A percentile compares a stretch with the other conserved stretches of the same genome.
Evolutionary conservation across 2,113 vertebrate genomes (phyloP).

Genomic region (Cariama cristata): DNA sequence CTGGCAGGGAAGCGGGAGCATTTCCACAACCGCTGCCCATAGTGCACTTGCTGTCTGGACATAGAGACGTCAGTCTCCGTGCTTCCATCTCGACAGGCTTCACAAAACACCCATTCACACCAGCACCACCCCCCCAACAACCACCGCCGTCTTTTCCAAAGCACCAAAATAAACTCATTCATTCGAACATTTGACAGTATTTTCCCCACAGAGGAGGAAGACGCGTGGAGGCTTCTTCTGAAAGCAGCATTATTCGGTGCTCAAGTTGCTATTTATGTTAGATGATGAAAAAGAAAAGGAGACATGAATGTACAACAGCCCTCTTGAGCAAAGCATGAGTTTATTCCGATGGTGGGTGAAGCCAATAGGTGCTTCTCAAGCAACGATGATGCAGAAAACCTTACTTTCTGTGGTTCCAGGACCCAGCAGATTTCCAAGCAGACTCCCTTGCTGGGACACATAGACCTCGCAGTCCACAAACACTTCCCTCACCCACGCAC

Average conservation of each 20-base stretch:
- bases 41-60: not conserved
- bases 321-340: not conserved
- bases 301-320: not conserved
- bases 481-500: not conserved
- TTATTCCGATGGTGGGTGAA: rapidly evolving
- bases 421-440: not conserved
- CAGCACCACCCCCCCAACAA: not conserved
- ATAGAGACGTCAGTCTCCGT: not conserved
- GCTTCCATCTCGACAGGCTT: not conserved
- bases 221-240: not conserved
- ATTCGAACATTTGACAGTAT: not conserved
- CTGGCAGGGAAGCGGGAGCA: not conserved
- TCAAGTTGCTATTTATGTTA: slow-evolving; percentile 1
- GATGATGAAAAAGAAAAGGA: not conserved
- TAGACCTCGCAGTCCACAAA: rapidly evolving
- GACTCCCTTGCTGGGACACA: not conserved
- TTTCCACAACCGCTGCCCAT: not conserved
- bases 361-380: not conserved
- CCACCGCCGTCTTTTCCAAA: not conserved
- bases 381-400: rapidly evolving
- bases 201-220: not conserved
- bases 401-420: not conserved
- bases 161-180: slow-evolving; percentile 48
- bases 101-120: slow-evolving; percentile 31
- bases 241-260: slow-evolving; percentile 1